Conservation (phyloP, 2,888 invertebrate genomes). For the Plutella xylostella region DNA sequence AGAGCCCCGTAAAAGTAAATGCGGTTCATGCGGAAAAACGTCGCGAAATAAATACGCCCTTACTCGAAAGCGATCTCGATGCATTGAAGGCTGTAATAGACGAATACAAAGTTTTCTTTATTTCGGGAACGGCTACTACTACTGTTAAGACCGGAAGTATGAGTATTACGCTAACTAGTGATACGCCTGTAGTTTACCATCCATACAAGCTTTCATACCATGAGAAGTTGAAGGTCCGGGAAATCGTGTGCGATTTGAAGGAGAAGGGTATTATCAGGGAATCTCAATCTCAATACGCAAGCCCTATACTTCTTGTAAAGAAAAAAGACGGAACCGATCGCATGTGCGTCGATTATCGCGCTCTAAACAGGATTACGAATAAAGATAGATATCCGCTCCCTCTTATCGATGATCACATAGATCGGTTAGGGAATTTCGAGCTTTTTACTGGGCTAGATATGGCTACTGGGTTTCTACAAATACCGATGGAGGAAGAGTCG, state of each 20-base stretch:
- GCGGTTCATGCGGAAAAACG: too few relatives aligned
- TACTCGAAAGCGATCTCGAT: not conserved
- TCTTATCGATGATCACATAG: conserved; percentile 10
- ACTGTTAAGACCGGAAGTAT: conserved; percentile 13
- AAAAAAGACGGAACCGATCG: conserved; percentile 9
- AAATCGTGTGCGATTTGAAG: not conserved
- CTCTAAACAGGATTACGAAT: not conserved
- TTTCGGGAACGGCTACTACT: conserved; percentile 2
- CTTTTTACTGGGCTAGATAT: conserved; percentile 5
- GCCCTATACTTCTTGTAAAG: conserved; percentile 13
- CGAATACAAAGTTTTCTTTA: not conserved
- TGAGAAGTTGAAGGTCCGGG: conserved; percentile 1
- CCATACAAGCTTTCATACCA: conserved; percentile 11
- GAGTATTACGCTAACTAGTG: conserved; percentile 11
- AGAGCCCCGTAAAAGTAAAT: too few relatives aligned
- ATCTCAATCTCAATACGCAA: too few relatives aligned
- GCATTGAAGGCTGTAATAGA: not conserved
- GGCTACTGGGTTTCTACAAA: conserved; percentile 15
- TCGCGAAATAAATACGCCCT: not conserved
- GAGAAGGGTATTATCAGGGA: conserved; percentile 10
- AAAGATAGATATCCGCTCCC: not conserved
- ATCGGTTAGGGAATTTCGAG: conserved; percentile 3
- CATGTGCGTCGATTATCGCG: conserved; percentile 2
- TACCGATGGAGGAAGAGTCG: conserved; percentile 8
- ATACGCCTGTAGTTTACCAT: conserved; percentile 6